Percentiles rank a stretch among this genome's conserved stretches.
Evolutionary conservation across 1,140 invertebrate species (phyloP).

Genomic region (Kradibia gibbosae): DNA sequence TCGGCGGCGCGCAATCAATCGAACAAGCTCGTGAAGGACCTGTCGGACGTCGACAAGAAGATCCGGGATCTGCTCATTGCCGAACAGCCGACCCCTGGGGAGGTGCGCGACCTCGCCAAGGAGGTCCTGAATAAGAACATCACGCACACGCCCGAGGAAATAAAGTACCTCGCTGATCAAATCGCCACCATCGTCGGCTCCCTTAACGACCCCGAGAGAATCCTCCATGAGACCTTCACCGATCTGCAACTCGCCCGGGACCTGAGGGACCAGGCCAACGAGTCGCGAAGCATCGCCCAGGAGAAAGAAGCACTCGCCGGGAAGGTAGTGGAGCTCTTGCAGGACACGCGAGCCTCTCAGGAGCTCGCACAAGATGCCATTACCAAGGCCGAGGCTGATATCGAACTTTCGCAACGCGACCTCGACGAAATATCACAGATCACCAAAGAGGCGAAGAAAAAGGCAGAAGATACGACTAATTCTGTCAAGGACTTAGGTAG

Average conservation of each 20-base stretch:
- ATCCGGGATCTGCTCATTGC: conserved; percentile 84
- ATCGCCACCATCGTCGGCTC: conserved; percentile 90
- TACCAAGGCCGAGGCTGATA: conserved; percentile 84
- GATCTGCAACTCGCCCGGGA: conserved; percentile 83
- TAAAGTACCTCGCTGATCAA: conserved; percentile 81
- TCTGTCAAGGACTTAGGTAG: conserved; percentile 79
- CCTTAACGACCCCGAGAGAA: conserved; percentile 91
- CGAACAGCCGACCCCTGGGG: conserved; percentile 84
- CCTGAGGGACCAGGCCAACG: conserved; percentile 84
- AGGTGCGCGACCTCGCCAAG: conserved; percentile 85
- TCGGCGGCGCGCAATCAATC: conserved; percentile 75
- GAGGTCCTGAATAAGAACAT: conserved; percentile 82
- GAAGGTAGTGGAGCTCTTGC: conserved; percentile 74
- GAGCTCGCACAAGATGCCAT: conserved; percentile 84
- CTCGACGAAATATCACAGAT: conserved; percentile 81
- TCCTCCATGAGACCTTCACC: conserved; percentile 87
- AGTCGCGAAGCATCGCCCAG: conserved; percentile 78
- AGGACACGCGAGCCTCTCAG: conserved; percentile 84
- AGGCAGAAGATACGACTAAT: conserved; percentile 80
- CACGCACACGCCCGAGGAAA: conserved; percentile 87
- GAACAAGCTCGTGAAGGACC: conserved; percentile 71
- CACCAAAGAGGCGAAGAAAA: conserved; percentile 81
- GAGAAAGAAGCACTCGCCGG: conserved; percentile 59
- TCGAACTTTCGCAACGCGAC: conserved; percentile 82
- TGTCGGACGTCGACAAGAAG: conserved; percentile 77